Base-by-base conservation (phyloP, 2,888 invertebrate species). In the Erynnis tages region DNA sequence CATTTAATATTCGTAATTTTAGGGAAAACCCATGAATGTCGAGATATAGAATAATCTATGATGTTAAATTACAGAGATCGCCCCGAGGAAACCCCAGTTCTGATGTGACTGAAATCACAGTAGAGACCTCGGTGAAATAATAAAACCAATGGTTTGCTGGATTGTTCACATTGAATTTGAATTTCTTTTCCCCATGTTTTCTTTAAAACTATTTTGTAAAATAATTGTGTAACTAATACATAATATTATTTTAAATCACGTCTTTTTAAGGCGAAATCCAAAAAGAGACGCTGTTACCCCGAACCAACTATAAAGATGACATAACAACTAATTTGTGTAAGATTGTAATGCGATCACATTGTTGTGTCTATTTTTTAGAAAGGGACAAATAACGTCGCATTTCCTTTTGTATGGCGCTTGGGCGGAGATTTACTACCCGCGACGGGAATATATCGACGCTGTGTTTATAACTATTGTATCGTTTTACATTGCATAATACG, bases 311-410 rank as follows among this genome's bases (percentile, higher is more conserved):
- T n/a, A n/a, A n/a, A n/a, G n/a, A n/a, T n/a, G n/a, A n/a, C n/a
- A n/a, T n/a, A n/a, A n/a, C n/a, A n/a, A n/a, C n/a, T n/a, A n/a
- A n/a, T n/a, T n/a, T n/a, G n/a, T n/a, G n/a, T n/a, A n/a, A n/a
- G n/a, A 34, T 34, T 34, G 19, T 38, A 38, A 30, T 16, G 14
- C 10, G 48, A 48, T 37, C 10, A 30, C 14, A 13, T 38, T 21
- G 43, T 6, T 17, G 29, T 43, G 40, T 48, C 48, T 30, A 30
- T 48, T 48, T 48, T 47, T 48, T 48, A 38, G 35, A 38, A 21
- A 38, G 30, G 40, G 48, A 48, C 48, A 48, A 48, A 48, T 48
- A 38, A 48, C 38, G 48, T 48, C 38, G 21, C 37, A 40, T 38
- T 38, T 48, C 48, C 38, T 40, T n/a, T 38, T 38, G 37, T 37